Conservation (phyloP, 2,888 invertebrate species). For the Phymatocera aterrima region DNA sequence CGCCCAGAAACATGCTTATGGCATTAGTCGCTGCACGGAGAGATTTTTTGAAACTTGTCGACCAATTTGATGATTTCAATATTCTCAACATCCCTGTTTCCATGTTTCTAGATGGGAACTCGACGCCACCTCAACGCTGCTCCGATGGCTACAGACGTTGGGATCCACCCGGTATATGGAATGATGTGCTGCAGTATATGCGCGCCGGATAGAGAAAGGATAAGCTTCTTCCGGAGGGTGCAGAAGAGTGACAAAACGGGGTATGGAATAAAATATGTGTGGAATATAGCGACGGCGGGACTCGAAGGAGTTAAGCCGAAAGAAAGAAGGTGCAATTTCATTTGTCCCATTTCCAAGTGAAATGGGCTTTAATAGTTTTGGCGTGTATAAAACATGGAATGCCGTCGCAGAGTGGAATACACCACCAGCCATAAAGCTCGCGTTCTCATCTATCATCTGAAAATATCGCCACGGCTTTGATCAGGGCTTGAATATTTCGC, state of each 20-base stretch:
- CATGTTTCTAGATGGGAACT: neutral
- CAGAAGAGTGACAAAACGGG: neutral
- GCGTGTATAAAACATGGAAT: slow-evolving; percentile 63
- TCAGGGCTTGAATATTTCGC: too few species aligned
- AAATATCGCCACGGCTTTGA: too few species aligned
- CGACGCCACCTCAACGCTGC: neutral
- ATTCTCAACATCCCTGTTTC: neutral
- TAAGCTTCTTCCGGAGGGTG: neutral
- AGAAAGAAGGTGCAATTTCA: slow-evolving; percentile 61
- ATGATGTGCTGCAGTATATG: neutral
- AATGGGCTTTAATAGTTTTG: slow-evolving; percentile 68
- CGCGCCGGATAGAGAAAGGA: too few species aligned
- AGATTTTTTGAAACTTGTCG: too few species aligned
- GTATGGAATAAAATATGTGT: neutral
- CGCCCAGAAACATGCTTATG: too few species aligned
- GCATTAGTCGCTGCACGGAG: too few species aligned
- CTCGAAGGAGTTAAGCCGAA: slow-evolving; percentile 46
- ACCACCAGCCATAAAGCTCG: neutral
- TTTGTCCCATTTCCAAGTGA: slow-evolving; percentile 67
- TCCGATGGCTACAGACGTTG: too few species aligned
- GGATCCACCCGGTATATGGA: too few species aligned
- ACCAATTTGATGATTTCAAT: too few species aligned
- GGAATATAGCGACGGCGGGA: slow-evolving; percentile 36
- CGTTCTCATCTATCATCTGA: slow-evolving; percentile 23
- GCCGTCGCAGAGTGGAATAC: slow-evolving; percentile 9